phyloP scores from a whole-genome alignment of 2,888 invertebrate species.

The Erebia palarica region DNA sequence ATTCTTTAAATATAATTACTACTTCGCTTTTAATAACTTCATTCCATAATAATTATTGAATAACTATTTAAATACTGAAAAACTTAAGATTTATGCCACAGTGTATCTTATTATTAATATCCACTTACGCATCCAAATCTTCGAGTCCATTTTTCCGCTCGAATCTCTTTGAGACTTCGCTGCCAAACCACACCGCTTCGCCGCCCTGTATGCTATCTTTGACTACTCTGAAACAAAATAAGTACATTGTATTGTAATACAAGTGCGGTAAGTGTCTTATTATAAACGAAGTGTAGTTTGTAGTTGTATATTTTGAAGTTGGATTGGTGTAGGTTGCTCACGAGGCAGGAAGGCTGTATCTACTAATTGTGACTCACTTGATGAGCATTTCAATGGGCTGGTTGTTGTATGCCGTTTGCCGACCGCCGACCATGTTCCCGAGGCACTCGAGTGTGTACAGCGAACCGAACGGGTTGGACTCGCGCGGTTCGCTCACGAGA shows the following conservation, averaged over 20 bases:
- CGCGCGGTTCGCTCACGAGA: slow-evolving; percentile 92
- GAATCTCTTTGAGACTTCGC: slow-evolving; percentile 92
- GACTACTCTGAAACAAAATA: slow-evolving; percentile 73
- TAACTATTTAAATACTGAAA: no score
- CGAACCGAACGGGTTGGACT: slow-evolving; percentile 88
- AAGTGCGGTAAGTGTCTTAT: no score
- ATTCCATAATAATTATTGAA: no score
- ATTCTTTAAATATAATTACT: no score
- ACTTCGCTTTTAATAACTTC: no score
- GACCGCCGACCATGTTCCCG: slow-evolving; percentile 93
- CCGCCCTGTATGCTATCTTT: slow-evolving; percentile 89
- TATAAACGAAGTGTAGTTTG: no score
- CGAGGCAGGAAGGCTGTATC: no score
- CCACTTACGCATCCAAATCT: slow-evolving; percentile 87
- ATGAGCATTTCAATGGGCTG: slow-evolving; percentile 91
- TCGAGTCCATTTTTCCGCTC: slow-evolving; percentile 90
- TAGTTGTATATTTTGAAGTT: no score
- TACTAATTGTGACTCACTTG: slow-evolving; percentile 60
- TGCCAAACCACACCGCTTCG: slow-evolving; percentile 96
- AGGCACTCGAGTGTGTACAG: slow-evolving; percentile 93
- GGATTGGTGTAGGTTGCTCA: no score
- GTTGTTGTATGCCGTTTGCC: slow-evolving; percentile 92
- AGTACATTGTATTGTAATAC: no score
- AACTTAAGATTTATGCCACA: no score
- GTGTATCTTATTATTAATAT: neutral